A percentile compares a stretch with the other conserved stretches of the same genome.
Conservation (phyloP, 2,888 invertebrate genomes). For the Odontocerum albicorne region DNA sequence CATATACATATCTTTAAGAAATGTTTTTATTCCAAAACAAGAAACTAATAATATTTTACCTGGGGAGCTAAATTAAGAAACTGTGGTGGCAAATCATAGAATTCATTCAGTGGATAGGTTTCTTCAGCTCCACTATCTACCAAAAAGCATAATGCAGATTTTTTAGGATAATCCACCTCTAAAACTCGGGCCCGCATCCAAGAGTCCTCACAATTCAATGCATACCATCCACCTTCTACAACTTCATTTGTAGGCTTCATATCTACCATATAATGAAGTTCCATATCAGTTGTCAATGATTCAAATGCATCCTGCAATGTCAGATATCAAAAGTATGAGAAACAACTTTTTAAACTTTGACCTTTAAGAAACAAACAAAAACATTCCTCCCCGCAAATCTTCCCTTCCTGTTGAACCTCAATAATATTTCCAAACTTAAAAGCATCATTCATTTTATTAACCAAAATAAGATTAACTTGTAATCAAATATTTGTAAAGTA, state of each 20-base stretch:
- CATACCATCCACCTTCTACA: slow-evolving; percentile 44
- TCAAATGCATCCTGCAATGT: slow-evolving; percentile 51
- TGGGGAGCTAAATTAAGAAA: slow-evolving; percentile 71
- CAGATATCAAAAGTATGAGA: too few relatives aligned
- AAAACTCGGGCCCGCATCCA: slow-evolving; percentile 60
- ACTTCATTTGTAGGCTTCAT: slow-evolving; percentile 2
- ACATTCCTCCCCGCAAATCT: too few relatives aligned
- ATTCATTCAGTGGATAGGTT: slow-evolving; percentile 52
- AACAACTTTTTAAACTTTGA: too few relatives aligned
- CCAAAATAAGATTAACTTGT: too few relatives aligned
- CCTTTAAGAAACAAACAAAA: too few relatives aligned
- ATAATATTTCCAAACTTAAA: too few relatives aligned
- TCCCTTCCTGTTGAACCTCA: too few relatives aligned
- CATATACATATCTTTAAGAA: too few relatives aligned
- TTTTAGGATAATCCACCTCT: slow-evolving; percentile 51
- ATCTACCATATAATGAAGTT: slow-evolving; percentile 7
- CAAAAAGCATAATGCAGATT: slow-evolving; percentile 62
- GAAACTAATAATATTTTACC: too few relatives aligned
- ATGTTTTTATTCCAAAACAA: too few relatives aligned
- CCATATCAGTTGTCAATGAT: slow-evolving; percentile 54
- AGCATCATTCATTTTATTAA: too few relatives aligned
- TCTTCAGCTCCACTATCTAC: slow-evolving; percentile 78
- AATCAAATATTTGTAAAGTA: too few relatives aligned
- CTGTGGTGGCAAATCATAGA: slow-evolving; percentile 63
- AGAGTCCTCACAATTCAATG: slow-evolving; percentile 50